A percentile compares a stretch with the other conserved stretches of the same genome.
These are phyloP conservation scores for Drosophila paramelanica DNA, from an alignment of 2,888 invertebrate species.

Conservation along the genomic window DNA sequence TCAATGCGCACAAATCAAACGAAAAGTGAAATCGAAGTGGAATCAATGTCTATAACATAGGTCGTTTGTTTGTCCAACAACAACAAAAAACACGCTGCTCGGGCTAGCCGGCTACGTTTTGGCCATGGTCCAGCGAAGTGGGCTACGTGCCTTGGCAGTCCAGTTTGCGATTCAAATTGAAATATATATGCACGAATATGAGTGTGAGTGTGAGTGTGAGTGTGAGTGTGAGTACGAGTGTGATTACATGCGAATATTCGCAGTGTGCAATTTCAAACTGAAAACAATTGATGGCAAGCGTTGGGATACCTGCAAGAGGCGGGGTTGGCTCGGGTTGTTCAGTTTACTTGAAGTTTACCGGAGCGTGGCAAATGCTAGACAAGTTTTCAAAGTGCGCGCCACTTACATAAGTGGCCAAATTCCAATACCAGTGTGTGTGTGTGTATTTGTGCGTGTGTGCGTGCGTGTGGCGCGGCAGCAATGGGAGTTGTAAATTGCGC, in stretches of 20 bases:
- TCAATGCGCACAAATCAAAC: slow-evolving; percentile 1
- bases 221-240: slow-evolving; percentile 5
- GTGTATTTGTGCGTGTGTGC: no score
- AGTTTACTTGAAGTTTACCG: slow-evolving; percentile 13
- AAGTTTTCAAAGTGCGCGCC: slow-evolving; percentile 29
- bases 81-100: neutral
- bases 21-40: slow-evolving; percentile 1
- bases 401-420: slow-evolving; percentile 50
- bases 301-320: neutral
- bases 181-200: slow-evolving; percentile 29
- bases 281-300: slow-evolving; percentile 43
- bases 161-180: slow-evolving; percentile 43
- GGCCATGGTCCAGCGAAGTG: slow-evolving; percentile 21
- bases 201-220: neutral
- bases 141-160: slow-evolving; percentile 43
- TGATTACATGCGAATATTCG: neutral
- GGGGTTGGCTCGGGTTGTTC: neutral
- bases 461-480: neutral
- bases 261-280: slow-evolving; percentile 29
- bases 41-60: slow-evolving; percentile 4
- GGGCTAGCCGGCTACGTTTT: neutral
- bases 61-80: neutral
- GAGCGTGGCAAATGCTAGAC: slow-evolving; percentile 35
- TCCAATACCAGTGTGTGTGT: neutral
- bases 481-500: slow-evolving; percentile 34